Conservation (phyloP, 2,113 vertebrate genomes). For the Anser cygnoides region DNA sequence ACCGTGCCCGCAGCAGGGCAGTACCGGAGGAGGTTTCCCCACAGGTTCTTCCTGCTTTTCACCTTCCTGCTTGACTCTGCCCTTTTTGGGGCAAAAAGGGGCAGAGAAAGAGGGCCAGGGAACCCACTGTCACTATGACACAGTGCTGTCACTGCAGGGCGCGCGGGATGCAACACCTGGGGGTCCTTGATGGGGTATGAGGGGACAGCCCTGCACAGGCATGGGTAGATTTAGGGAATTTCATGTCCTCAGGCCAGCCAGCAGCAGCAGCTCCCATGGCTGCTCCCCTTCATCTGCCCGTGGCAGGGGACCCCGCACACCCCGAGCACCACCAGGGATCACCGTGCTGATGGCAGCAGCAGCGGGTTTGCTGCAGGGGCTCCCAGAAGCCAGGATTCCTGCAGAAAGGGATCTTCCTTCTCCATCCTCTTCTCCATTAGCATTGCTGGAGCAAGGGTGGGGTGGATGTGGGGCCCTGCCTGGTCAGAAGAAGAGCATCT, state of each 20-base stretch:
- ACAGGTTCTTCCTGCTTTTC: not conserved
- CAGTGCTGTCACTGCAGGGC: not conserved
- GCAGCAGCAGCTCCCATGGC: not conserved
- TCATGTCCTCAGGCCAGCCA: not conserved
- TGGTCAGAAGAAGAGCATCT: too few relatives aligned
- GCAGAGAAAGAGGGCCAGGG: too few relatives aligned
- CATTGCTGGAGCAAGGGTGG: too few relatives aligned
- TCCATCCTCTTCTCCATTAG: too few relatives aligned
- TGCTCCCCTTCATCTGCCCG: not conserved
- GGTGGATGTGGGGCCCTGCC: too few relatives aligned
- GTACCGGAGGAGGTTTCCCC: not conserved
- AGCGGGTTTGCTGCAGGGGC: too few relatives aligned
- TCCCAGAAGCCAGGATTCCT: too few relatives aligned
- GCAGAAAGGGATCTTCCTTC: too few relatives aligned
- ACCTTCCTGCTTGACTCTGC: not conserved
- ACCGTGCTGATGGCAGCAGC: too few relatives aligned
- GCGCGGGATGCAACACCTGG: fast-evolving
- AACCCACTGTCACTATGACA: too few relatives aligned
- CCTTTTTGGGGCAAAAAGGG: too few relatives aligned
- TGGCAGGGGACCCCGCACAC: not conserved
- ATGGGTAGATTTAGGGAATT: fast-evolving
- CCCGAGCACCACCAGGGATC: too few relatives aligned
- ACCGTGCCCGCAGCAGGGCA: not conserved
- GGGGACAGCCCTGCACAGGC: not conserved
- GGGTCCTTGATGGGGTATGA: not conserved